Evolutionary conservation across 2,797 vertebrate species (phyloP).

Genomic region (Tenualosa thibaudeaui): DNA sequence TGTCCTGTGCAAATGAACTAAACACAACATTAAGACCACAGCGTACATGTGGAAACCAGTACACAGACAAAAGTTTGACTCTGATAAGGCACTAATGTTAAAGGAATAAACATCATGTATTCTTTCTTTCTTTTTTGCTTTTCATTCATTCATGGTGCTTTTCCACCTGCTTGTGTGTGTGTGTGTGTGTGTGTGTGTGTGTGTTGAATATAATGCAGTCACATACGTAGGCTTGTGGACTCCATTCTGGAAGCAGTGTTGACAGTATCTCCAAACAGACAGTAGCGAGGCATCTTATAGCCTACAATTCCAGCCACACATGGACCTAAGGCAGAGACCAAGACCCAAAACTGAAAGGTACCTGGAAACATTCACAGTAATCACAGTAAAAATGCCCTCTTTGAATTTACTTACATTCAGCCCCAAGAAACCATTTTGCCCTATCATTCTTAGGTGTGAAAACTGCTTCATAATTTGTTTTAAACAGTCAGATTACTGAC

Average conservation of each 20-base stretch:
- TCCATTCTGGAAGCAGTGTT: constrained; percentile 92
- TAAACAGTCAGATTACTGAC: background rate
- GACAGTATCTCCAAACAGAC: constrained; percentile 90
- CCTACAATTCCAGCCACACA: constrained; percentile 91
- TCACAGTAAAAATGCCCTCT: background rate
- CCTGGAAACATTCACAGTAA: no score
- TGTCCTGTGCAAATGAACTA: no score
- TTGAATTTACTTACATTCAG: background rate
- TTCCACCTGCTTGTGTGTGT: background rate
- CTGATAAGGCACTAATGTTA: no score
- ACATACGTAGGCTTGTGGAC: constrained; percentile 86
- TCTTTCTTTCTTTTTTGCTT: no score
- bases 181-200: constrained; percentile 12
- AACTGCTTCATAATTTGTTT: background rate
- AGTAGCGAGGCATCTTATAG: constrained; percentile 90
- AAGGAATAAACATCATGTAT: no score
- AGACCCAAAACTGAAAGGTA: no score
- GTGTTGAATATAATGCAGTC: constrained; percentile 8
- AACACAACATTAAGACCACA: no score
- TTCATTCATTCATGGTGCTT: no score
- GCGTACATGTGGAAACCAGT: no score
- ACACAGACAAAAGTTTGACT: no score
- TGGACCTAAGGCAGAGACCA: constrained; percentile 67
- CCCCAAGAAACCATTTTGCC: background rate
- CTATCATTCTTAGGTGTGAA: background rate